Percentiles rank a stretch among this genome's conserved stretches.
Evolutionary conservation across 1,140 invertebrate species (phyloP).

Genomic region (Metaphire vulgaris): DNA sequence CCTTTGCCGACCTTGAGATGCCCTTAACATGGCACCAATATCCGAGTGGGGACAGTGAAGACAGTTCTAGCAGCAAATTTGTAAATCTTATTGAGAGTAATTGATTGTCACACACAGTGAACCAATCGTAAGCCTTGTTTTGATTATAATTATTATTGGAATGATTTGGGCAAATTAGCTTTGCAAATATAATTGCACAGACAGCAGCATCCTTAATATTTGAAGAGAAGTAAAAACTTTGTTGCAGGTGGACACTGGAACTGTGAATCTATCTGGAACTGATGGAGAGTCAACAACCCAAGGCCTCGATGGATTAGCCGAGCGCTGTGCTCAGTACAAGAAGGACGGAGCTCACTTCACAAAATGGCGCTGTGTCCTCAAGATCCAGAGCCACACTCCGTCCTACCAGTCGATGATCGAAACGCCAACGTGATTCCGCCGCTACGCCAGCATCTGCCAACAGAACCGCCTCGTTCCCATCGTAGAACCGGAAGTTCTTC

Average conservation of each 20-base stretch:
- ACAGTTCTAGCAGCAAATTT: no score
- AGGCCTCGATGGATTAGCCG: constrained; percentile 77
- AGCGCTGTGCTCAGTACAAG: constrained; percentile 94
- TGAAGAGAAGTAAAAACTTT: no score
- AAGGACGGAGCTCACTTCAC: constrained; percentile 97
- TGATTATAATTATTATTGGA: no score
- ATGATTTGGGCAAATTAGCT: no score
- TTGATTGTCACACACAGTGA: no score
- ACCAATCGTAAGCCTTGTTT: no score
- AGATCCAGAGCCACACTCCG: constrained; percentile 82
- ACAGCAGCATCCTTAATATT: no score
- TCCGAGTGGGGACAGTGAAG: no score
- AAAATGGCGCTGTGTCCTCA: constrained; percentile 95
- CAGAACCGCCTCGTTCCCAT: constrained; percentile 92
- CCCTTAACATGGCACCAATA: no score
- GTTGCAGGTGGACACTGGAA: constrained; percentile 54
- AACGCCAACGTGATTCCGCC: constrained; percentile 93
- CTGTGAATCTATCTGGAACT: constrained; percentile 62
- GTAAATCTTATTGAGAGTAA: no score
- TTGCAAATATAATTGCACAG: no score
- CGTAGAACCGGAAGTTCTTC: constrained; percentile 85
- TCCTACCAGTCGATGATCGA: constrained; percentile 83
- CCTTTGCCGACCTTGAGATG: no score
- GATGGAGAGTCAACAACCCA: constrained; percentile 84
- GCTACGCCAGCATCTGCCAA: constrained; percentile 94